Percentiles rank a stretch among this genome's conserved stretches.
phyloP scores from a whole-genome alignment of 2,113 vertebrate genomes.

The Hipposideros armiger region DNA sequence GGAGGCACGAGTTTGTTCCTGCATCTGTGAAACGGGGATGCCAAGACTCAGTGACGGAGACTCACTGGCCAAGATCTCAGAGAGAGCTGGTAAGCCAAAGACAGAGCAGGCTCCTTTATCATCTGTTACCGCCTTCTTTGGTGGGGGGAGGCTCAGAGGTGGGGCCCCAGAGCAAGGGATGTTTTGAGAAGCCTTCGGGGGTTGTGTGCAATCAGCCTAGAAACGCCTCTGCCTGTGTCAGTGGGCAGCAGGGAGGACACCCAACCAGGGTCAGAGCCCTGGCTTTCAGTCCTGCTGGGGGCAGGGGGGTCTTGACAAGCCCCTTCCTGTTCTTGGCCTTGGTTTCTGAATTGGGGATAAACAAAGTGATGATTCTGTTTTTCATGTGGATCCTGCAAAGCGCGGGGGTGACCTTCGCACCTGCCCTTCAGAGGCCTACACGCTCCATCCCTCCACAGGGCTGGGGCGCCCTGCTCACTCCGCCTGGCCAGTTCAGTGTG shows the following conservation, averaged over 20 bases:
- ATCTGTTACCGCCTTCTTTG: not conserved
- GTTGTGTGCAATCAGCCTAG: fast-evolving
- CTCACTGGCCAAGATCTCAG: not conserved
- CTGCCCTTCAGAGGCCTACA: fast-evolving
- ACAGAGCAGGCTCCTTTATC: too few species aligned
- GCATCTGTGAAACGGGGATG: not conserved
- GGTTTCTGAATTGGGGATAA: not conserved
- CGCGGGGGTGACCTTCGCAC: fast-evolving
- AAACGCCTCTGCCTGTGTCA: too few species aligned
- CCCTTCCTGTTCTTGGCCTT: not conserved
- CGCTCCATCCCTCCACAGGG: fast-evolving
- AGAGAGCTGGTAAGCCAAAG: not conserved
- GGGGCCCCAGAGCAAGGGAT: not conserved
- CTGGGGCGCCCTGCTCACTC: not conserved
- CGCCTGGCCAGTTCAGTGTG: not conserved
- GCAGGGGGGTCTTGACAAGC: not conserved
- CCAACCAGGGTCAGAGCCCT: not conserved
- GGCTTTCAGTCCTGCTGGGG: not conserved
- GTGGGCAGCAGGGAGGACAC: not conserved
- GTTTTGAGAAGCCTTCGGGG: not conserved
- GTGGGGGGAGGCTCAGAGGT: not conserved
- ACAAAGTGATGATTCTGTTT: not conserved
- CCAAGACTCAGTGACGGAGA: fast-evolving
- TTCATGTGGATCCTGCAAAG: not conserved
- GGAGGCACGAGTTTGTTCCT: fast-evolving